Conservation (phyloP, 2,797 vertebrate genomes). For the Orientallactaga sibirica region DNA sequence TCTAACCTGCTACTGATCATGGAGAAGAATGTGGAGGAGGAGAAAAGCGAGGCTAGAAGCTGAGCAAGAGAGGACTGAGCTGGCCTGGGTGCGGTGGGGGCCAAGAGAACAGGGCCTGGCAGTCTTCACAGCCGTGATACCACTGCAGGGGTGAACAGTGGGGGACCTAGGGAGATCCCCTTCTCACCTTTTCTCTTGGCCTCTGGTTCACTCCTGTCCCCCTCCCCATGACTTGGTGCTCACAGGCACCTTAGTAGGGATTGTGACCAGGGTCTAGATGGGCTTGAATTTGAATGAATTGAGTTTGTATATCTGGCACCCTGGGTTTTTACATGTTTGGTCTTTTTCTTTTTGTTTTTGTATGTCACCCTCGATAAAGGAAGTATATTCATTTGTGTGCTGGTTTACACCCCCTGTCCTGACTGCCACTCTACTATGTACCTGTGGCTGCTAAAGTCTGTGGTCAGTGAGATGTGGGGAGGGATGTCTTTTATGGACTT, state of each 20-base stretch:
- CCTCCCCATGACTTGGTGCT: slow-evolving; percentile 76
- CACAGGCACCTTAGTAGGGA: slow-evolving; percentile 70
- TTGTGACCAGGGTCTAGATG: slow-evolving; percentile 78
- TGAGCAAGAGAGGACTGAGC: slow-evolving; percentile 71
- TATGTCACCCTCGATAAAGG: slow-evolving; percentile 86
- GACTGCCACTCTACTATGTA: neutral
- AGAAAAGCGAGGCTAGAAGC: slow-evolving; percentile 68
- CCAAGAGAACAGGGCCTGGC: slow-evolving; percentile 52
- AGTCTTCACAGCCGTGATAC: slow-evolving; percentile 58
- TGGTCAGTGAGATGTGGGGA: neutral
- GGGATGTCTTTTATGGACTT: neutral
- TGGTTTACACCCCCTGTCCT: slow-evolving; percentile 71
- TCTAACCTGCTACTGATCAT: slow-evolving; percentile 79
- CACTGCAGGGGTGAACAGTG: slow-evolving; percentile 58
- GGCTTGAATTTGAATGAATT: slow-evolving; percentile 76
- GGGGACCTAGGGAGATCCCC: neutral
- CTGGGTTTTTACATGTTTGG: slow-evolving; percentile 83
- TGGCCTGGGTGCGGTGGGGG: slow-evolving; percentile 33
- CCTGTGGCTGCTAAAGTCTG: slow-evolving; percentile 12
- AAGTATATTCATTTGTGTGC: slow-evolving; percentile 77
- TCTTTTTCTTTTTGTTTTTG: slow-evolving; percentile 69
- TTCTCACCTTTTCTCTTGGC: slow-evolving; percentile 69
- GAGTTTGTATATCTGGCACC: slow-evolving; percentile 78
- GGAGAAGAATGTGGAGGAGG: slow-evolving; percentile 69
- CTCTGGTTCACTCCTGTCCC: slow-evolving; percentile 61